Evolutionary conservation across 2,888 invertebrate species (phyloP).

Genomic region (Thecocarcelia acutangulata): DNA sequence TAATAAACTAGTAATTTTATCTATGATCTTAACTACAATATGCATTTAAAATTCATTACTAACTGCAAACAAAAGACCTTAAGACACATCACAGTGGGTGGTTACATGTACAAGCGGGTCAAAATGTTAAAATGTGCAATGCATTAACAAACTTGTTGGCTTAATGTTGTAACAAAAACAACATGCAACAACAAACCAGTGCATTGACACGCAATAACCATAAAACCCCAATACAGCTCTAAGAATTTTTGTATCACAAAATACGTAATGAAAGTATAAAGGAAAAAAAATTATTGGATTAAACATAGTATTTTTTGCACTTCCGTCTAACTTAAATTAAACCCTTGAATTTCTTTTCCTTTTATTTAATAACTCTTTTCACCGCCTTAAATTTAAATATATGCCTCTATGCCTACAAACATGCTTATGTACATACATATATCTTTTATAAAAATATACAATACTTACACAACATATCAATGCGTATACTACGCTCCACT

Average conservation of each 20-base stretch:
- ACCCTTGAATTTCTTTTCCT: background rate
- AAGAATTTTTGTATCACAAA: constrained; percentile 1
- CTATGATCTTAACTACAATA: constrained; percentile 48
- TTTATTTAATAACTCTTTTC: constrained; percentile 1
- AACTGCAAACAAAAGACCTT: constrained; percentile 16
- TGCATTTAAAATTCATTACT: constrained; percentile 57
- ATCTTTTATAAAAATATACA: constrained; percentile 18
- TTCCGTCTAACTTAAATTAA: constrained; percentile 3
- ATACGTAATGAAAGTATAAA: background rate
- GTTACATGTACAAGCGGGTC: background rate
- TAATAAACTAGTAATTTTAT: constrained; percentile 50
- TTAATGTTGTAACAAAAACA: constrained; percentile 45
- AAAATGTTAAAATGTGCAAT: constrained; percentile 44
- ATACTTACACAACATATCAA: constrained; percentile 92
- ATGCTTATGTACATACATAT: background rate
- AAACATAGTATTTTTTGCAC: constrained; percentile 3
- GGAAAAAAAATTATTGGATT: constrained; percentile 7
- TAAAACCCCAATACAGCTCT: background rate
- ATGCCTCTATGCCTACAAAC: background rate
- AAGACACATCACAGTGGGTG: constrained; percentile 18
- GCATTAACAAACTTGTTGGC: constrained; percentile 60
- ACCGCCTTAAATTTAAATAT: too few species aligned
- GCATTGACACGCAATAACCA: constrained; percentile 51
- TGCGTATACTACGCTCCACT: constrained; percentile 89
- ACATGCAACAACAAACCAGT: constrained; percentile 32